phyloP scores from a whole-genome alignment of 2,797 vertebrate genomes.

The Spinus pinus region DNA sequence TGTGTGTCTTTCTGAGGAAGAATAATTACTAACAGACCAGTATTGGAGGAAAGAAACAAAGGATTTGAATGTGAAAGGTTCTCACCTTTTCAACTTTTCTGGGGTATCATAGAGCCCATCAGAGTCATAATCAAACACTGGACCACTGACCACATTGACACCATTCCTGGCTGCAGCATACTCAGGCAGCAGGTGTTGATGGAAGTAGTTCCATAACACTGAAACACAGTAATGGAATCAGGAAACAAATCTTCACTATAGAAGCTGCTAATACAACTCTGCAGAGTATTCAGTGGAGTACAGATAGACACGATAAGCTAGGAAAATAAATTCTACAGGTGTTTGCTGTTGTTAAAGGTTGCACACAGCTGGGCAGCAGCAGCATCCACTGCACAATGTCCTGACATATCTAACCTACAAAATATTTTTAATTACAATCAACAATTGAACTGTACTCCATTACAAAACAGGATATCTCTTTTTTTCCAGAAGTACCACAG shows the following conservation, averaged over 20 bases:
- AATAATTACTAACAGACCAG: not conserved
- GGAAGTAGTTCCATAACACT: constrained; percentile 90
- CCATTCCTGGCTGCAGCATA: constrained; percentile 81
- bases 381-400: not conserved
- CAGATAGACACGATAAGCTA: not conserved
- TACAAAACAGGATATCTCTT: not conserved
- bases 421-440: not conserved
- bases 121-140: constrained; percentile 87
- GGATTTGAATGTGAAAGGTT: not conserved
- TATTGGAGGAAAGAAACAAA: not conserved
- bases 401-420: not conserved
- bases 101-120: constrained; percentile 82
- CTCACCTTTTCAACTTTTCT: constrained; percentile 82
- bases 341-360: not conserved
- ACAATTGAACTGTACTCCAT: not conserved
- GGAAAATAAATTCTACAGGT: not conserved
- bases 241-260: not conserved
- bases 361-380: not conserved
- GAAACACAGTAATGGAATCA: constrained; percentile 23
- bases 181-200: constrained; percentile 74
- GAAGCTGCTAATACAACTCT: not conserved
- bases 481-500: not conserved
- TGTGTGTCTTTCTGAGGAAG: not conserved
- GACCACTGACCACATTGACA: constrained; percentile 85
- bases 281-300: not conserved